A percentile compares a stretch with the other conserved stretches of the same genome.
These are phyloP conservation scores for Dipus sagitta DNA, from an alignment of 2,797 vertebrate genomes.

Conservation along the genomic window DNA sequence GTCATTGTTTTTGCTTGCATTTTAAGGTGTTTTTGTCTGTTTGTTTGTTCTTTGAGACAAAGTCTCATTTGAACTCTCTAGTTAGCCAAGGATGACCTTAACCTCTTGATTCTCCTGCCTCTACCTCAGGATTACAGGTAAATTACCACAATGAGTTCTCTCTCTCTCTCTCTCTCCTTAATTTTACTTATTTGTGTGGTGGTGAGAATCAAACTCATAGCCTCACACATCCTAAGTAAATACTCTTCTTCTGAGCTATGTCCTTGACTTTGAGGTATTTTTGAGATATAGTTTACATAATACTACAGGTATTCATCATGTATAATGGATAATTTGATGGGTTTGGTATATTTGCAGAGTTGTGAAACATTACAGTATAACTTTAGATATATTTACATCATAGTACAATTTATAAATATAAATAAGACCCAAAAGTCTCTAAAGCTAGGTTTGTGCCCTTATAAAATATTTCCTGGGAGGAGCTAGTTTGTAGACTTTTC, in stretches of 20 bases:
- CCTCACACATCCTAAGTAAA: not conserved
- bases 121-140: no score
- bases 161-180: no score
- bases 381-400: constrained; percentile 7
- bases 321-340: not conserved
- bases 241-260: not conserved
- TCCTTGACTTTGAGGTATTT: not conserved
- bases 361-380: not conserved
- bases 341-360: constrained; percentile 26
- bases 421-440: not conserved
- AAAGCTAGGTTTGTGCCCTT: not conserved
- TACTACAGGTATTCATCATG: not conserved
- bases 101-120: no score
- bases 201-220: no score
- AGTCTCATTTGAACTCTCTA: no score
- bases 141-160: not conserved
- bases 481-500: not conserved
- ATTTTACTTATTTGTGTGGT: no score
- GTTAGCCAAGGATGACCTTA: no score
- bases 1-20: not conserved
- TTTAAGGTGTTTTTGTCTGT: no score
- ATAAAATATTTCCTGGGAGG: not conserved
- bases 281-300: not conserved
- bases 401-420: constrained; percentile 35
- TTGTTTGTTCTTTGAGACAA: no score